A percentile compares a stretch with the other conserved stretches of the same genome.
These are phyloP conservation scores for Dicranocentrus wangi DNA, from an alignment of 2,888 invertebrate genomes.

Conservation along the genomic window DNA sequence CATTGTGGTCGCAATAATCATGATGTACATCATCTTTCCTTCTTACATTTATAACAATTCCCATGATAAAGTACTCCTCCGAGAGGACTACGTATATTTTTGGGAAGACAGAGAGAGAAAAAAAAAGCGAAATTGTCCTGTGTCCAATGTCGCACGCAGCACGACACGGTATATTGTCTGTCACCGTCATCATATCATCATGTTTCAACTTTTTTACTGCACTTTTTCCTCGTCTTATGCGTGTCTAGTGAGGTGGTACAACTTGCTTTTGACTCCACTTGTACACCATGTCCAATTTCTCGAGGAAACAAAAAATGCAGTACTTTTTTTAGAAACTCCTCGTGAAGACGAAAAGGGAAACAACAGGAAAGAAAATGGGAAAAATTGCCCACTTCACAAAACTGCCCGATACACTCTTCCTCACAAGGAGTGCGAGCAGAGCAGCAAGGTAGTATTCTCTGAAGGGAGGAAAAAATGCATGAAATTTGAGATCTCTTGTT, in stretches of 20 bases:
- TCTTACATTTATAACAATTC: slow-evolving; percentile 12
- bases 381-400: slow-evolving; percentile 14
- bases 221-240: not conserved
- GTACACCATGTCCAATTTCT: not conserved
- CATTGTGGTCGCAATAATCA: not conserved
- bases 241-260: too few relatives aligned
- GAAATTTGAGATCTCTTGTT: too few relatives aligned
- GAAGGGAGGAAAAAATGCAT: not conserved
- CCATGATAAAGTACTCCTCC: slow-evolving; percentile 26
- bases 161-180: slow-evolving; percentile 19
- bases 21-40: not conserved
- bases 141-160: slow-evolving; percentile 50
- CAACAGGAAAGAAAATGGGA: too few relatives aligned
- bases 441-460: not conserved
- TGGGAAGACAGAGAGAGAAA: not conserved
- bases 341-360: not conserved
- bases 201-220: too few relatives aligned
- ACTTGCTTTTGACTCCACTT: not conserved
- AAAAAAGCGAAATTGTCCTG: slow-evolving; percentile 1
- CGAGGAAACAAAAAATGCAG: not conserved
- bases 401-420: slow-evolving; percentile 3
- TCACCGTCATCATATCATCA: slow-evolving; percentile 17
- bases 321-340: not conserved
- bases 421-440: slow-evolving; percentile 17
- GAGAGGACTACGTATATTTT: not conserved